phyloP scores from a whole-genome alignment of 1,140 invertebrate genomes.

The Lasioglossum albipes region DNA sequence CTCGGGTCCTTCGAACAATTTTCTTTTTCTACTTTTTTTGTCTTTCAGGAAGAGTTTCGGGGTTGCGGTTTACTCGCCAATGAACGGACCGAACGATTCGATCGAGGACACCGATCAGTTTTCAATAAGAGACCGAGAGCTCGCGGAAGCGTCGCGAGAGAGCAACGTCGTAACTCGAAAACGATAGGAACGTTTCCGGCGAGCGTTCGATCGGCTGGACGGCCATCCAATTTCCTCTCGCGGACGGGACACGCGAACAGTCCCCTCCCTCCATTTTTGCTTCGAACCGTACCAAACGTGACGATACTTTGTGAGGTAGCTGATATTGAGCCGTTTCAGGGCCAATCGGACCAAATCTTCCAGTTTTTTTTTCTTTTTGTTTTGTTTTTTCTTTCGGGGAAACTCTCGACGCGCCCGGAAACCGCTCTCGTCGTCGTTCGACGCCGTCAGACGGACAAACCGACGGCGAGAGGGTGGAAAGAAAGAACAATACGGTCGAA shows the following conservation, averaged over 20 bases:
- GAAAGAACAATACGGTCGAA: neutral
- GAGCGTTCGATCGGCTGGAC: neutral
- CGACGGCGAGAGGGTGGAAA: neutral
- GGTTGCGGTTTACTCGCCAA: neutral
- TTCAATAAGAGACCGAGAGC: neutral
- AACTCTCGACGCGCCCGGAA: slow-evolving; percentile 25
- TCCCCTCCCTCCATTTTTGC: slow-evolving; percentile 39
- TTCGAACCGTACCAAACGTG: slow-evolving; percentile 71
- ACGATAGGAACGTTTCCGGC: neutral
- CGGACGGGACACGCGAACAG: slow-evolving; percentile 54
- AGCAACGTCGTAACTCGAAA: neutral
- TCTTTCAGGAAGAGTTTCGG: too few relatives aligned
- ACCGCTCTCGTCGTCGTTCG: slow-evolving; percentile 10
- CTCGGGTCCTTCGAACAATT: too few relatives aligned
- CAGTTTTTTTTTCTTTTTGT: slow-evolving; percentile 46
- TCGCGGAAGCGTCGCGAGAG: too few relatives aligned
- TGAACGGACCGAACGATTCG: neutral
- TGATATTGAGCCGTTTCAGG: slow-evolving; percentile 77
- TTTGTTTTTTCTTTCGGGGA: neutral
- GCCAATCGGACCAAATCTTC: slow-evolving; percentile 74
- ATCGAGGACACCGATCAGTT: neutral
- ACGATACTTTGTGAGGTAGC: slow-evolving; percentile 77
- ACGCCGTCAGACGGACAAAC: neutral
- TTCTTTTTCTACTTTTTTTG: too few relatives aligned
- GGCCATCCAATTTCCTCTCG: slow-evolving; percentile 30